A percentile compares a stretch with the other conserved stretches of the same genome.
phyloP scores from a whole-genome alignment of 2,797 vertebrate genomes.

The Enteromius fasciolatus region DNA sequence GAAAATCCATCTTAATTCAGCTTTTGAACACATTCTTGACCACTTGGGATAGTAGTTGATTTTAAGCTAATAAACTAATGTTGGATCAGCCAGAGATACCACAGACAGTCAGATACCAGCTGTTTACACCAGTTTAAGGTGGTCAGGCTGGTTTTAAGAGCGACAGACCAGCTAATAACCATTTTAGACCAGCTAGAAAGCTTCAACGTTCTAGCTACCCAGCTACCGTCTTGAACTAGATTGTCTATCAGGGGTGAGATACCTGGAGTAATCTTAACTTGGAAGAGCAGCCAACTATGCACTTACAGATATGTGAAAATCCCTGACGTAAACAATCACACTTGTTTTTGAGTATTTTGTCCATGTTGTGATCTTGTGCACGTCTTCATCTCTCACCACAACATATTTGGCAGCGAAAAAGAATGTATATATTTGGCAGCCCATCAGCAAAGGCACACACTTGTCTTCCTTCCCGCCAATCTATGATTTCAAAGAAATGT shows the following conservation, averaged over 20 bases:
- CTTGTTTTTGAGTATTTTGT: conserved; percentile 27
- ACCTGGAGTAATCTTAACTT: conserved; percentile 57
- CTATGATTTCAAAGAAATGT: conserved; percentile 4
- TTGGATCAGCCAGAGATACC: neutral
- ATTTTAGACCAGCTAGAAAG: neutral
- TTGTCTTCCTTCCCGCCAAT: conserved; percentile 6
- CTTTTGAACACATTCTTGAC: neutral
- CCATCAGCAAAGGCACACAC: neutral
- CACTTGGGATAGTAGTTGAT: neutral
- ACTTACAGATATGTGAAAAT: conserved; percentile 60
- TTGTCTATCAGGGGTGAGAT: conserved; percentile 18
- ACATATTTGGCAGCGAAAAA: neutral
- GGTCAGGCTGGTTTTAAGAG: neutral
- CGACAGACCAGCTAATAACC: neutral
- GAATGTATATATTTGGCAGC: neutral
- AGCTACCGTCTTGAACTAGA: conserved; percentile 7
- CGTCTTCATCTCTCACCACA: conserved; percentile 31
- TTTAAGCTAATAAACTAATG: neutral
- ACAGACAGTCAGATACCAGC: neutral
- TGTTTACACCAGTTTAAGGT: neutral
- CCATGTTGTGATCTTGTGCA: conserved; percentile 30
- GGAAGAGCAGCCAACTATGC: conserved; percentile 50
- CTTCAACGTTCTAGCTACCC: neutral
- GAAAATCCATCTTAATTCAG: neutral
- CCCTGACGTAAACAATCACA: conserved; percentile 34